Evolutionary conservation across 2,113 vertebrate species (phyloP).

Genomic region (Callocephalon fimbriatum): DNA sequence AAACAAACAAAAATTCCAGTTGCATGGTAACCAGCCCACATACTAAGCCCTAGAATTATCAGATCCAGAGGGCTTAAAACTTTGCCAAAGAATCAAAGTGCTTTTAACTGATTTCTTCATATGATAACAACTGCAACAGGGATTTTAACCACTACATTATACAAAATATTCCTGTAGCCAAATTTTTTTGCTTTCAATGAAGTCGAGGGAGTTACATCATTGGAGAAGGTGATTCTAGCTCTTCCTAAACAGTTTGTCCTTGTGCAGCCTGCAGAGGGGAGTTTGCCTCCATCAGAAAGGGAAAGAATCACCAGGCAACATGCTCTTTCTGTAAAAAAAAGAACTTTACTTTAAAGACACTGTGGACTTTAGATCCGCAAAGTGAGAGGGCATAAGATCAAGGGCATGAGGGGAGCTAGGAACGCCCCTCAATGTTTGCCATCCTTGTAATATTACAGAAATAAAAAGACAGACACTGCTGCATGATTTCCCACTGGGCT

Average conservation of each 20-base stretch:
- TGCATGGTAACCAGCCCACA: constrained; percentile 23
- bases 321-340: neutral
- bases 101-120: neutral
- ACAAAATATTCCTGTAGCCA: neutral
- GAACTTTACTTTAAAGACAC: neutral
- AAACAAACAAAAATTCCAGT: constrained; percentile 36
- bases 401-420: neutral
- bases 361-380: neutral
- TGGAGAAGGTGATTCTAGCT: neutral
- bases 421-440: neutral
- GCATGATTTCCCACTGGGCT: neutral
- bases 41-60: constrained; percentile 1
- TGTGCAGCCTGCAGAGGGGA: neutral
- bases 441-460: neutral
- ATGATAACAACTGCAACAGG: neutral
- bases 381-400: neutral
- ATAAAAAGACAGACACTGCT: neutral
- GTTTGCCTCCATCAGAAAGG: neutral
- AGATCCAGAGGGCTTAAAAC: neutral
- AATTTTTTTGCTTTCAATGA: neutral
- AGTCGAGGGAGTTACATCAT: neutral
- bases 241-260: neutral
- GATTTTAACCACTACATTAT: neutral
- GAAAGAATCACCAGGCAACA: neutral
- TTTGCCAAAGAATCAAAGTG: constrained; percentile 5